These are phyloP conservation scores for Crenichthys baileyi DNA, from an alignment of 2,797 vertebrate species.

Conservation along the genomic window DNA sequence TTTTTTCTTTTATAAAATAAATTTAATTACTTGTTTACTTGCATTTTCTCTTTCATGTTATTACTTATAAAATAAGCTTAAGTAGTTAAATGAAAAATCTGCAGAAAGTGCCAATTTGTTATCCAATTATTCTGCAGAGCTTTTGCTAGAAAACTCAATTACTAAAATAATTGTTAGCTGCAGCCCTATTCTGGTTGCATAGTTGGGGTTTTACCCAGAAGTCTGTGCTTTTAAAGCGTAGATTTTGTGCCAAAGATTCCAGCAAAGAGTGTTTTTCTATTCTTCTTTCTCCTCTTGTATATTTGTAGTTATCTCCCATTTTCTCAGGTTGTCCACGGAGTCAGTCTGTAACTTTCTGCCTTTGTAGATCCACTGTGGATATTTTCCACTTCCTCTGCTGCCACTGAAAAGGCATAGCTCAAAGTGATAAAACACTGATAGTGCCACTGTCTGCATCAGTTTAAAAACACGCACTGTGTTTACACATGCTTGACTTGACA, in stretches of 20 bases:
- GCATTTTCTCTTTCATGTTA: too few species aligned
- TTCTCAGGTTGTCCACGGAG: background rate
- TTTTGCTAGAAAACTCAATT: too few species aligned
- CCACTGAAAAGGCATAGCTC: constrained; percentile 26
- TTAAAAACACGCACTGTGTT: constrained; percentile 30
- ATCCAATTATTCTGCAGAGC: too few species aligned
- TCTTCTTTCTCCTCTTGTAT: background rate
- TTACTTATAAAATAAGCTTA: too few species aligned
- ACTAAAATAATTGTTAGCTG: too few species aligned
- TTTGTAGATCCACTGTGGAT: background rate
- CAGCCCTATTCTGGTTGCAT: background rate
- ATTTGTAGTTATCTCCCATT: background rate
- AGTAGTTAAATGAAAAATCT: too few species aligned
- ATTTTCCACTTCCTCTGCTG: constrained; percentile 29
- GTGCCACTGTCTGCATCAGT: constrained; percentile 37
- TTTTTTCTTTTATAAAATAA: too few species aligned
- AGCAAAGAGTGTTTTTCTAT: background rate
- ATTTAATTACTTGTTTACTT: too few species aligned
- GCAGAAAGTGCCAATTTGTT: too few species aligned
- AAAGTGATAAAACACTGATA: constrained; percentile 26
- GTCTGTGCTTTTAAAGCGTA: too few species aligned
- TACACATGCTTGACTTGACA: constrained; percentile 26
- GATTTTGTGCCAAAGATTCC: background rate
- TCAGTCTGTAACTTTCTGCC: background rate
- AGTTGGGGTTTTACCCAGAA: background rate